phyloP scores from a whole-genome alignment of 1,140 invertebrate species.

The Thaumetopoea pityocampa region DNA sequence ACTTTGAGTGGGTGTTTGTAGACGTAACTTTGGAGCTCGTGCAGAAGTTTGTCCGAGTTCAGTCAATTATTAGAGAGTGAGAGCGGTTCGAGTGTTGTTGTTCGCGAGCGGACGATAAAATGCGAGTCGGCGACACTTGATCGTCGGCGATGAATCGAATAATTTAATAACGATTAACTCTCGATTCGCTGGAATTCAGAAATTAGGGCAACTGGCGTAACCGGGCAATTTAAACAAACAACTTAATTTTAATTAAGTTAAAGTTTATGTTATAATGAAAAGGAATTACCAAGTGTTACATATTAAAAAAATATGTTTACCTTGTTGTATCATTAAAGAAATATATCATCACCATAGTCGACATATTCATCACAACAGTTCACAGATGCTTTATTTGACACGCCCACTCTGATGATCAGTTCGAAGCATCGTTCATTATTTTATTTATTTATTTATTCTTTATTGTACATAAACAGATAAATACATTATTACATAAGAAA shows the following conservation, averaged over 20 bases:
- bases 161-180: constrained; percentile 14
- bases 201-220: constrained; percentile 54
- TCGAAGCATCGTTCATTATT: too few species aligned
- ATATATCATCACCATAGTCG: too few species aligned
- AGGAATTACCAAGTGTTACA: too few species aligned
- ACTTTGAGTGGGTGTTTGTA: too few species aligned
- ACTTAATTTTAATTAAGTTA: constrained; percentile 69
- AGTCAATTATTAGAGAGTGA: constrained; percentile 15
- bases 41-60: constrained; percentile 7
- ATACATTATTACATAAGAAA: too few species aligned
- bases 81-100: constrained; percentile 7
- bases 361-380: too few species aligned
- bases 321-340: not conserved
- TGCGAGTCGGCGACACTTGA: not conserved
- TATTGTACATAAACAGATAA: too few species aligned
- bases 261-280: too few species aligned
- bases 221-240: constrained; percentile 56
- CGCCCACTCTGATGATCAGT: too few species aligned
- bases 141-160: constrained; percentile 5
- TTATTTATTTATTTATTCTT: too few species aligned
- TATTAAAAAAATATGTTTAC: not conserved
- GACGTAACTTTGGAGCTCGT: too few species aligned
- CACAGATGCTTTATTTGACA: too few species aligned
- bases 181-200: constrained; percentile 39
- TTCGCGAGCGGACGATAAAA: not conserved